These are phyloP conservation scores for Drosophila merina DNA, from an alignment of 2,888 invertebrate species.

Conservation along the genomic window DNA sequence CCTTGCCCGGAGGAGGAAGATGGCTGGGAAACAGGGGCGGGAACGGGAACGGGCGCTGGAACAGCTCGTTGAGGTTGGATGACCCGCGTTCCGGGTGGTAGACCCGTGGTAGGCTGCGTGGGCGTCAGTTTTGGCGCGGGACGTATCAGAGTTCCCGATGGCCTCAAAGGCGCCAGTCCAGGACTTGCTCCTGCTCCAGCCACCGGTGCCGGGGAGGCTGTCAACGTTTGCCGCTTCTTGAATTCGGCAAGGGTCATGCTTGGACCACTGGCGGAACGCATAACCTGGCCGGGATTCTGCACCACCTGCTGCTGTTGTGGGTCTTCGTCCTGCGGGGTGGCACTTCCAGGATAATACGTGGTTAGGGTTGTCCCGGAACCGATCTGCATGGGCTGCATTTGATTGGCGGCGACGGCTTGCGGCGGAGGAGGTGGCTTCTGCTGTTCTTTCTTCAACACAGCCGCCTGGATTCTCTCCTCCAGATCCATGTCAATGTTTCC, in stretches of 20 bases:
- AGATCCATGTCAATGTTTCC: conserved; percentile 72
- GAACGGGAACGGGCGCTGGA: conserved; percentile 4
- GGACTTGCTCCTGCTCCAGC: conserved; percentile 30
- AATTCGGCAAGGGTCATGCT: conserved; percentile 81
- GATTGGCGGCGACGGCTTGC: conserved; percentile 35
- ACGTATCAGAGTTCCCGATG: conserved; percentile 55
- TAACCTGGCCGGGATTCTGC: conserved; percentile 30
- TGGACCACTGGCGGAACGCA: conserved; percentile 78
- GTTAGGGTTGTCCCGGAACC: conserved; percentile 75
- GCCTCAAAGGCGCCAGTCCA: conserved; percentile 45
- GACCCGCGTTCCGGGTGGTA: conserved; percentile 31
- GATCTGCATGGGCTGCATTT: conserved; percentile 37
- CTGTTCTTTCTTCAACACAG: conserved; percentile 82
- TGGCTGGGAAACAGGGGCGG: conserved; percentile 25
- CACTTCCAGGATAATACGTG: conserved; percentile 66
- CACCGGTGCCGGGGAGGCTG: conserved; percentile 43
- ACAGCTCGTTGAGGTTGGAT: conserved; percentile 31
- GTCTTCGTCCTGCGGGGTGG: conserved; percentile 70
- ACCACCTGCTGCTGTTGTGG: conserved; percentile 44
- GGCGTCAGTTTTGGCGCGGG: conserved; percentile 56
- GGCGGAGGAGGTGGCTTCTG: conserved; percentile 45
- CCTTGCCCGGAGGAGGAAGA: conserved; percentile 66
- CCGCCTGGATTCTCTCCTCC: conserved; percentile 83
- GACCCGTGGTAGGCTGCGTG: conserved; percentile 13
- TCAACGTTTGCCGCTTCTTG: conserved; percentile 77